Evolutionary conservation across 2,888 invertebrate species (phyloP).

Genomic region (Drosophila suboccidentalis): DNA sequence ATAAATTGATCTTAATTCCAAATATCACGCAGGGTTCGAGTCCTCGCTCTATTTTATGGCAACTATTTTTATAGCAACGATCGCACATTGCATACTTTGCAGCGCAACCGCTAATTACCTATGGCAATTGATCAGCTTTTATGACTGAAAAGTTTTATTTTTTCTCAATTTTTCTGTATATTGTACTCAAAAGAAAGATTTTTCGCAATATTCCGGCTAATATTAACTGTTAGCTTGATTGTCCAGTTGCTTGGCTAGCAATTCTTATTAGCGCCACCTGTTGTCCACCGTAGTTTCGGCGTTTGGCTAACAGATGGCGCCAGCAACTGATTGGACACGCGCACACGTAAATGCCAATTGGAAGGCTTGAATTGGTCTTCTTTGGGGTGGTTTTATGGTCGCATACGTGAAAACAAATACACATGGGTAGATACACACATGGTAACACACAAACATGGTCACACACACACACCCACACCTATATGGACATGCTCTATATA

Average conservation of each 20-base stretch:
- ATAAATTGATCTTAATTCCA: conserved; percentile 22
- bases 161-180: not conserved
- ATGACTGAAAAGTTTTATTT: not conserved
- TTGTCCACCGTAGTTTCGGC: conserved; percentile 48
- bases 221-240: not conserved
- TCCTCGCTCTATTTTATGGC: conserved; percentile 33
- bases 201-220: not conserved
- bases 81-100: conserved; percentile 60
- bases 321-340: conserved; percentile 67
- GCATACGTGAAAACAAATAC: conserved; percentile 31
- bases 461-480: not conserved
- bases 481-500: not conserved
- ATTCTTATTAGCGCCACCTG: conserved; percentile 58
- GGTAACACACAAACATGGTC: not conserved
- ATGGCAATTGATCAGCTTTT: no score
- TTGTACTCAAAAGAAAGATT: not conserved
- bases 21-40: conserved; percentile 22
- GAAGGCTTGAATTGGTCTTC: conserved; percentile 57
- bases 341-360: conserved; percentile 79
- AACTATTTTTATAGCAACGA: conserved; percentile 45
- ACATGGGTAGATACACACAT: conserved; percentile 31
- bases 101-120: conserved; percentile 12
- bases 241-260: conserved; percentile 10
- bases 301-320: conserved; percentile 64
- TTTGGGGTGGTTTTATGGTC: conserved; percentile 65